These are phyloP conservation scores for Eutolmus rufibarbis DNA, from an alignment of 2,888 invertebrate species.

Conservation along the genomic window DNA sequence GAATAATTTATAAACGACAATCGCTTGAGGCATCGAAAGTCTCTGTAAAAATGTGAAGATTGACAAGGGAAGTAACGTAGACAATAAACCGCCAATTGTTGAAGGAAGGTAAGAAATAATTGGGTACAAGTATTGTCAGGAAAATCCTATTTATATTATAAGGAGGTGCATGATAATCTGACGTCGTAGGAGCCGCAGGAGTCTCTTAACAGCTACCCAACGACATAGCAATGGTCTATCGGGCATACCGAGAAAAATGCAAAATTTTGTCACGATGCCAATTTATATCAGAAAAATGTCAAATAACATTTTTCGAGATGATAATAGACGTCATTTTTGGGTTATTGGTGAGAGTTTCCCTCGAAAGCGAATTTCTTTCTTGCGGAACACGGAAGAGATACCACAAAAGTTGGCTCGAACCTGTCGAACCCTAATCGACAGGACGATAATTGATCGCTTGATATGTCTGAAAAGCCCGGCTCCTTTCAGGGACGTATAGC, in stretches of 20 bases:
- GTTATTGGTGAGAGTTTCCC: neutral
- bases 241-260: neutral
- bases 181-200: neutral
- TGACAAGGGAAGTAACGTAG: neutral
- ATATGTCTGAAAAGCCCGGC: neutral
- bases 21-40: neutral
- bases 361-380: neutral
- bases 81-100: neutral
- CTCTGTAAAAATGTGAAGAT: neutral
- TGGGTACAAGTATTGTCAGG: neutral
- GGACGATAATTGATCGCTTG: slow-evolving; percentile 7
- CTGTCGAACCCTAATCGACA: slow-evolving; percentile 26
- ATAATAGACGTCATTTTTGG: slow-evolving; percentile 19
- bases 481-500: neutral
- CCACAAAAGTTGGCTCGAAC: slow-evolving; percentile 1
- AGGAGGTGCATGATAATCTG: neutral
- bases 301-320: slow-evolving; percentile 14
- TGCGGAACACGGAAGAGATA: neutral
- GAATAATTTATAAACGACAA: neutral
- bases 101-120: neutral
- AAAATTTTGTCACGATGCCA: slow-evolving; percentile 30
- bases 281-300: slow-evolving; percentile 33
- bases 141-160: neutral
- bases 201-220: neutral
- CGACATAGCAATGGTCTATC: neutral